These are phyloP conservation scores for Mobula birostris DNA, from an alignment of 2,113 vertebrate species.

Conservation along the genomic window DNA sequence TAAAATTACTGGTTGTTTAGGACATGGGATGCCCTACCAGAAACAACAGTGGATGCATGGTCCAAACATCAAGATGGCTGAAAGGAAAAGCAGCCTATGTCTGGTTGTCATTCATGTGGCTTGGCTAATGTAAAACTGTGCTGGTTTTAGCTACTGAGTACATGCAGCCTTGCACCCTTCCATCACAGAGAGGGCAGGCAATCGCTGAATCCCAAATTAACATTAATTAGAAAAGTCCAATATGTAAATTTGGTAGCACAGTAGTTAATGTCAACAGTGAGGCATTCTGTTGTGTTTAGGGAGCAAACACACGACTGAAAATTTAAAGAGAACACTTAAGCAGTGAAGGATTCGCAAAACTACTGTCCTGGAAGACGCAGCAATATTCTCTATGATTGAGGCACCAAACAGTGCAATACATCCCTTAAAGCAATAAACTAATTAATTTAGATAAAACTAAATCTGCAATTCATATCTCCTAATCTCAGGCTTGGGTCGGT, in stretches of 20 bases:
- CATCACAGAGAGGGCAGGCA: background rate
- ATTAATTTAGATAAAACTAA: background rate
- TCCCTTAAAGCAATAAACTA: background rate
- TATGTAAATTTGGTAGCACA: background rate
- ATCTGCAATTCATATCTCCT: background rate
- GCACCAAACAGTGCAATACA: background rate
- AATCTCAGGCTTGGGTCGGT: background rate
- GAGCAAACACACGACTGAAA: background rate
- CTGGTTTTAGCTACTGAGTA: background rate
- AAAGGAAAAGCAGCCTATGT: background rate
- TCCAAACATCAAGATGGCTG: background rate
- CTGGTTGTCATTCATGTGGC: background rate
- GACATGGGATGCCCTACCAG: no score
- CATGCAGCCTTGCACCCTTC: background rate
- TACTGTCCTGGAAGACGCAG: background rate
- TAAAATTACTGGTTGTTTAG: background rate
- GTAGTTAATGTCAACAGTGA: background rate
- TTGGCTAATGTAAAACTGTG: background rate
- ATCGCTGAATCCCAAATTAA: background rate
- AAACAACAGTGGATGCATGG: no score
- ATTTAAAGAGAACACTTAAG: background rate
- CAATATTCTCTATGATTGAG: background rate
- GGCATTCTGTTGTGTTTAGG: background rate
- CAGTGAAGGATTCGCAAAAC: background rate
- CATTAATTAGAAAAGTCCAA: background rate